Evolutionary conservation across 1,140 invertebrate genomes (phyloP).

Genomic region (Calephelis nemesis): DNA sequence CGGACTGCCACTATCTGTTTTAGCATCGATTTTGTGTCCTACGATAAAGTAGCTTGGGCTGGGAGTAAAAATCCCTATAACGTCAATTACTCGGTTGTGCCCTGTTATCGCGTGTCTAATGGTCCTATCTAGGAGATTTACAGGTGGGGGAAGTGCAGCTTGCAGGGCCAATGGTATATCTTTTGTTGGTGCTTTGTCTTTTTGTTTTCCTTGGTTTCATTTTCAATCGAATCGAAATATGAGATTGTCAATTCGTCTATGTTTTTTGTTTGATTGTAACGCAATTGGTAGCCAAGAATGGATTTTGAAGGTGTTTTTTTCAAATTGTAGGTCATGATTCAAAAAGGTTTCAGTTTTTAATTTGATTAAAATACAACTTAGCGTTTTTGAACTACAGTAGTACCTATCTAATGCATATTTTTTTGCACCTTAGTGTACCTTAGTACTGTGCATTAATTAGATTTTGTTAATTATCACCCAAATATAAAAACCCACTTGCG

Average conservation of each 20-base stretch:
- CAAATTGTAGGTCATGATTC: no score
- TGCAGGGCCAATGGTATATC: constrained; percentile 44
- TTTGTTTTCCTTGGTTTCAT: background rate
- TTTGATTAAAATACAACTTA: no score
- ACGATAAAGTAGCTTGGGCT: constrained; percentile 43
- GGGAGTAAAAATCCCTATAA: constrained; percentile 44
- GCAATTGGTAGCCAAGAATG: no score
- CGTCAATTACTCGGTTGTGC: constrained; percentile 61
- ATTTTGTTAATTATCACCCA: no score
- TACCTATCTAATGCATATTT: no score
- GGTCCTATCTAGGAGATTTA: constrained; percentile 59
- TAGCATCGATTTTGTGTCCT: constrained; percentile 50
- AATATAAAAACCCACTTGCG: no score
- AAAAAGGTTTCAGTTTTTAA: no score
- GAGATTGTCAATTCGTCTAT: background rate
- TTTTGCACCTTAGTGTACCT: no score
- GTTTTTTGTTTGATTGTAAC: background rate
- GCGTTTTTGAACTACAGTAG: no score
- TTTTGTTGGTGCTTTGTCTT: constrained; percentile 29
- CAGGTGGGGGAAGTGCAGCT: constrained; percentile 52
- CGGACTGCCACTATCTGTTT: constrained; percentile 31
- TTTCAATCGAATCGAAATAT: background rate
- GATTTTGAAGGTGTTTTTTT: no score
- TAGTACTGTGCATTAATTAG: no score
- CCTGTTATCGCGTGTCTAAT: constrained; percentile 48